phyloP scores from a whole-genome alignment of 2,113 vertebrate genomes.

The Passer montanus region DNA sequence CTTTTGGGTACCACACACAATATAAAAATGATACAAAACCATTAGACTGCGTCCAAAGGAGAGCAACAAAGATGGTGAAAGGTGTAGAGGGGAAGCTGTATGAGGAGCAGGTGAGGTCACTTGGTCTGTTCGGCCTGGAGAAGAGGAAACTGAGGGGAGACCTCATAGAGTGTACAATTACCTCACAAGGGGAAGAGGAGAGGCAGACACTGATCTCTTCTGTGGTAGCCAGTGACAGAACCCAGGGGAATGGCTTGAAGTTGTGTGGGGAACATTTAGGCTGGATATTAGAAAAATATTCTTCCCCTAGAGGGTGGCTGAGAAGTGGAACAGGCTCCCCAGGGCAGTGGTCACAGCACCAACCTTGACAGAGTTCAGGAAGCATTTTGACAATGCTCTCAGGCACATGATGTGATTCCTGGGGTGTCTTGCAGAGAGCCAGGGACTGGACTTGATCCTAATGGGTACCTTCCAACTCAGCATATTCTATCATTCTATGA shows the following conservation, averaged over 20 bases:
- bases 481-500: not conserved
- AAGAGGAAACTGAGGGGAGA: not conserved
- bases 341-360: not conserved
- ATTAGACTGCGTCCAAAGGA: rapidly evolving
- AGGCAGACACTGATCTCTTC: not conserved
- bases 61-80: not conserved
- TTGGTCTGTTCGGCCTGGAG: not conserved
- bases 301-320: not conserved
- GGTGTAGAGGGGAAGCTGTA: rapidly evolving
- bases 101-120: not conserved
- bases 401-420: not conserved
- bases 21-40: not conserved
- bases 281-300: not conserved
- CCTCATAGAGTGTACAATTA: not conserved
- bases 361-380: rapidly evolving
- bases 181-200: not conserved
- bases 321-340: not conserved
- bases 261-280: not conserved
- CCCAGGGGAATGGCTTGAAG: not conserved
- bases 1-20: rapidly evolving
- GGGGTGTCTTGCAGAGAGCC: not conserved
- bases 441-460: not conserved
- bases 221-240: not conserved
- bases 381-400: not conserved
- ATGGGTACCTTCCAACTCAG: not conserved